Conservation (phyloP, 2,797 vertebrate genomes). For the Odontamblyopus rebecca region DNA sequence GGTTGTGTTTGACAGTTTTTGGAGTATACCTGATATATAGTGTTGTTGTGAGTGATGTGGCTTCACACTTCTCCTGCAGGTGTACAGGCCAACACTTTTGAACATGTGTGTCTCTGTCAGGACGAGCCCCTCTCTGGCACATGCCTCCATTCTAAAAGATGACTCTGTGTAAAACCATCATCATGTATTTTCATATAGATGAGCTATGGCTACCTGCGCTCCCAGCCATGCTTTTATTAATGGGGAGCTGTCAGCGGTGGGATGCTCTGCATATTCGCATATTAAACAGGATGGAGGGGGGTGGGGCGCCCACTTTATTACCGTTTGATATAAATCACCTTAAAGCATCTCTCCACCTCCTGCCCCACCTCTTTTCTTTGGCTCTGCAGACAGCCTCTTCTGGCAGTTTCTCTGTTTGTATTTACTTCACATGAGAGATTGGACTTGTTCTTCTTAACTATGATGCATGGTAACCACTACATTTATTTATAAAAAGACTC, state of each 20-base stretch:
- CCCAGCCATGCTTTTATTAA: conserved; percentile 98
- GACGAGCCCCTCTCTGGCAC: conserved; percentile 81
- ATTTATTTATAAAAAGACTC: conserved; percentile 32
- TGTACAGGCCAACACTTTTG: conserved; percentile 78
- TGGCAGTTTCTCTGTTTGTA: conserved; percentile 35
- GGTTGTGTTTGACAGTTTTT: conserved; percentile 39
- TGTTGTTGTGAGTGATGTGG: conserved; percentile 22
- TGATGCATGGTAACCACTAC: conserved; percentile 38
- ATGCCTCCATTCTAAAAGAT: conserved; percentile 88
- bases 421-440: conserved; percentile 25
- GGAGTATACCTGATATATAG: conserved; percentile 36
- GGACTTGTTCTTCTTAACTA: conserved; percentile 16
- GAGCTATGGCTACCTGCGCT: conserved; percentile 96
- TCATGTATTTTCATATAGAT: conserved; percentile 99
- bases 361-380: conserved; percentile 93
- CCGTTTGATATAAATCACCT: conserved; percentile 99
- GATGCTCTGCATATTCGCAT: conserved; percentile 99
- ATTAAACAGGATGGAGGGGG: conserved; percentile 96
- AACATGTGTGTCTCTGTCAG: conserved; percentile 79
- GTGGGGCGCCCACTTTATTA: conserved; percentile 98
- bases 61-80: conserved; percentile 46
- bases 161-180: conserved; percentile 99
- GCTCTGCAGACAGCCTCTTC: conserved; percentile 44
- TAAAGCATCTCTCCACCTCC: conserved; percentile 97
- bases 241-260: conserved; percentile 97